Evolutionary conservation across 2,797 vertebrate genomes (phyloP).

Genomic region (Rhincodon typus): DNA sequence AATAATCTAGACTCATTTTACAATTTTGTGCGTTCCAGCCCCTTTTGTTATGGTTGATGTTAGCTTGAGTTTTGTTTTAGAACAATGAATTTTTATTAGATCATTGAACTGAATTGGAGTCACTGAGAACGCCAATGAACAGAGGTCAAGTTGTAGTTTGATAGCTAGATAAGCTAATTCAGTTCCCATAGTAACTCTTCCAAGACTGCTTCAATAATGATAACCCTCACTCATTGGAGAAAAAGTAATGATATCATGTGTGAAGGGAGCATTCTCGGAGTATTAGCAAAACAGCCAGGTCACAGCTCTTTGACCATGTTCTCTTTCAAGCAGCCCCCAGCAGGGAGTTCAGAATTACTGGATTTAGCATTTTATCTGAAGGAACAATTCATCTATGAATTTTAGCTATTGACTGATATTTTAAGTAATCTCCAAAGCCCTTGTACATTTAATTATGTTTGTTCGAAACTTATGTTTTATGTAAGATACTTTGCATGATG

Average conservation of each 20-base stretch:
- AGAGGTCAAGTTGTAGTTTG: background rate
- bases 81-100: background rate
- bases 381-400: background rate
- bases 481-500: background rate
- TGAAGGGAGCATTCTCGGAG: background rate
- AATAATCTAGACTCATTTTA: background rate
- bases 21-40: background rate
- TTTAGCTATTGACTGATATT: background rate
- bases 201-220: background rate
- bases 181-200: background rate
- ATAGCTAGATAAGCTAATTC: background rate
- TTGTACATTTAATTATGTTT: background rate
- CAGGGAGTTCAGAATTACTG: background rate
- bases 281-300: background rate
- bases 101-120: background rate
- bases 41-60: background rate
- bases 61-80: background rate
- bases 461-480: background rate
- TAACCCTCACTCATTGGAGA: background rate
- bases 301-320: too few species aligned
- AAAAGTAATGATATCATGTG: background rate
- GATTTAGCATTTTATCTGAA: conserved; percentile 13
- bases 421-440: conserved; percentile 7
- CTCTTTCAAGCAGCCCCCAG: background rate
- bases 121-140: background rate